Evolutionary conservation across 2,888 invertebrate species (phyloP).

Genomic region (Microctonus hyperodae): DNA sequence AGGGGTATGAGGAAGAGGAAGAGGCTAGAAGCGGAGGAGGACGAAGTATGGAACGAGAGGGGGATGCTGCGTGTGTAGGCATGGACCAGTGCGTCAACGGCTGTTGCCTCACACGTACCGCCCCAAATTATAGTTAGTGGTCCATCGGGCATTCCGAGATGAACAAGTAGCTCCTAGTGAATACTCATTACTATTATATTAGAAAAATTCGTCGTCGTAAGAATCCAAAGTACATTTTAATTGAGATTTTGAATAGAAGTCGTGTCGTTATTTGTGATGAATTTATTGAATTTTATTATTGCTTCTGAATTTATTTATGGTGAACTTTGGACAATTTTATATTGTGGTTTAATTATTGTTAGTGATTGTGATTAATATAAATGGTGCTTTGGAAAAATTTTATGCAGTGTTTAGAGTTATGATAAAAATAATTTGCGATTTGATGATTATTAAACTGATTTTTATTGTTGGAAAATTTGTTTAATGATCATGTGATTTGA

Average conservation of each 20-base stretch:
- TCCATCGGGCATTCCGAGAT: conserved; percentile 48
- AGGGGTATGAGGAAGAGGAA: conserved; percentile 50
- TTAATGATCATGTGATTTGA: not conserved
- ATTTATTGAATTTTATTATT: not conserved
- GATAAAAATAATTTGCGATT: not conserved
- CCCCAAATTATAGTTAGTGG: conserved; percentile 61
- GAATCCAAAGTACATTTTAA: not conserved
- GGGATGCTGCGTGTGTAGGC: conserved; percentile 60
- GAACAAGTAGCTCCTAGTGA: conserved; percentile 2
- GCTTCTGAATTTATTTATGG: too few relatives aligned
- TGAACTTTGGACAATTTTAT: too few relatives aligned
- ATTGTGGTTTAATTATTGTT: not conserved
- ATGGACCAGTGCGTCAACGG: conserved; percentile 65
- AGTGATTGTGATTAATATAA: not conserved
- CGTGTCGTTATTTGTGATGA: not conserved
- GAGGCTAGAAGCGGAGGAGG: conserved; percentile 54
- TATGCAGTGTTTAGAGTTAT: not conserved
- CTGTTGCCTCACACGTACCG: conserved; percentile 64
- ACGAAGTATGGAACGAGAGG: conserved; percentile 48
- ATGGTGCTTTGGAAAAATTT: not conserved
- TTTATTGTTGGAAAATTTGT: not conserved
- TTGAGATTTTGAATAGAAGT: not conserved
- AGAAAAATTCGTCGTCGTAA: not conserved
- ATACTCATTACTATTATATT: not conserved
- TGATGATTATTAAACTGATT: not conserved